Conservation (phyloP, 2,888 invertebrate genomes). For the Invenusta paracnida region DNA sequence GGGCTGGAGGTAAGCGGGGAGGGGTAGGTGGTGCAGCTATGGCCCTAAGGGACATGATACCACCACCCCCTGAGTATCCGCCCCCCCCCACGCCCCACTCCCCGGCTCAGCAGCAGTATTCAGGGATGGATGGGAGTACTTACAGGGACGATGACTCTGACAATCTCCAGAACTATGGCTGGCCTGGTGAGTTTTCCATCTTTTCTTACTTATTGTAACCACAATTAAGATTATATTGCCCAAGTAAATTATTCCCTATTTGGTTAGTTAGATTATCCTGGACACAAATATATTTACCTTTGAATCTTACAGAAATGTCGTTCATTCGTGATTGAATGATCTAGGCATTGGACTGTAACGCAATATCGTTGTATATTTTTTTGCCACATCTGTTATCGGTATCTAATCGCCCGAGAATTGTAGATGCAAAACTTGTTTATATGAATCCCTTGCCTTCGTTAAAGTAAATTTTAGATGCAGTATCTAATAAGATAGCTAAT, state of each 20-base stretch:
- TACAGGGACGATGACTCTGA: background rate
- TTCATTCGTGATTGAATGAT: background rate
- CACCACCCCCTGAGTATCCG: slow-evolving; percentile 37
- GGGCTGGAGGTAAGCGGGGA: background rate
- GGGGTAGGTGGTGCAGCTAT: too few relatives aligned
- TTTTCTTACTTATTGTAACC: background rate
- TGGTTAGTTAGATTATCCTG: too few relatives aligned
- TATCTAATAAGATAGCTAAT: too few relatives aligned
- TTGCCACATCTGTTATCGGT: too few relatives aligned
- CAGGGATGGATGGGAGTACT: background rate
- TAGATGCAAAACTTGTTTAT: too few relatives aligned
- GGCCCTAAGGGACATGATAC: slow-evolving; percentile 13
- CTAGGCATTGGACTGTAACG: background rate
- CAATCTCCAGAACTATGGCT: background rate
- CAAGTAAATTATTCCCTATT: background rate
- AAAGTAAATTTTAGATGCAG: too few relatives aligned
- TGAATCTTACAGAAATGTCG: background rate
- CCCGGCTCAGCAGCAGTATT: background rate
- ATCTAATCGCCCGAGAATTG: too few relatives aligned
- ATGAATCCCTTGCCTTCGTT: too few relatives aligned
- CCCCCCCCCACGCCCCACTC: slow-evolving; percentile 33
- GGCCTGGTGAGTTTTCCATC: background rate
- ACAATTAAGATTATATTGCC: too few relatives aligned
- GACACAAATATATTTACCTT: too few relatives aligned
- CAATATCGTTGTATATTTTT: background rate